Base-by-base conservation (phyloP, 2,797 vertebrate genomes). In the Anolis apletophallus region DNA sequence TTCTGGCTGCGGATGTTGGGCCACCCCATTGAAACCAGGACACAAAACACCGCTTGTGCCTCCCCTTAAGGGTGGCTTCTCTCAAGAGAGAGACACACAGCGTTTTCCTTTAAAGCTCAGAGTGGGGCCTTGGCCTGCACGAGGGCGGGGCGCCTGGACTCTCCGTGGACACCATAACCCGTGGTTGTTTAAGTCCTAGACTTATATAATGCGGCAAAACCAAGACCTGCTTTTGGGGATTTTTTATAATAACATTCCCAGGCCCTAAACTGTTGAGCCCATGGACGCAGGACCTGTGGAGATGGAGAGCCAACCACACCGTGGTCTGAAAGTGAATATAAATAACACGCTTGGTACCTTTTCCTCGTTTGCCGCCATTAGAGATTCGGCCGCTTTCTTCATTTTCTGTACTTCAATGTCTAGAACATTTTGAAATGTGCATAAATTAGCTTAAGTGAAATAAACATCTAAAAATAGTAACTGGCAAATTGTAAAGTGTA, bases 361-460 rank as follows among this genome's bases (percentile, higher is more conserved):
- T 94, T 99, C 99, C 93, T 99, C 99, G 94, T 99, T 99, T 88
- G 98, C 98, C 86, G 97, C 98, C 98, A 98, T 98, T 88, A 99
- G 93, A 1, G 98, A 99, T 84, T 99, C 99, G 81, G 99, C 96
- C 0, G 98, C 98, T 93, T 97, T 98, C 95, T 99, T 99, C 98
- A 99, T 98, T 94, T 98, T 98, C 95, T 99, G 98, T 74, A 99
- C 98, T 95, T 99, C 99, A 92, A 98, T 96, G 95, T 99, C 99
- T 99, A 94, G 84, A 94, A 96, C 17, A 80, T 17, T 94, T 23
- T 75, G 26, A 93, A 50, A 93, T 93, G 1, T 84, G 78, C 61
- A 84, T 21, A 92, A 85, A 82, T 91, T 80, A 59, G 26, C 61
- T 91, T 52, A 83, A 68, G 34, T 32, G 54, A 68, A 3, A 0